phyloP scores from a whole-genome alignment of 2,113 vertebrate genomes.

The Uria aalge region DNA sequence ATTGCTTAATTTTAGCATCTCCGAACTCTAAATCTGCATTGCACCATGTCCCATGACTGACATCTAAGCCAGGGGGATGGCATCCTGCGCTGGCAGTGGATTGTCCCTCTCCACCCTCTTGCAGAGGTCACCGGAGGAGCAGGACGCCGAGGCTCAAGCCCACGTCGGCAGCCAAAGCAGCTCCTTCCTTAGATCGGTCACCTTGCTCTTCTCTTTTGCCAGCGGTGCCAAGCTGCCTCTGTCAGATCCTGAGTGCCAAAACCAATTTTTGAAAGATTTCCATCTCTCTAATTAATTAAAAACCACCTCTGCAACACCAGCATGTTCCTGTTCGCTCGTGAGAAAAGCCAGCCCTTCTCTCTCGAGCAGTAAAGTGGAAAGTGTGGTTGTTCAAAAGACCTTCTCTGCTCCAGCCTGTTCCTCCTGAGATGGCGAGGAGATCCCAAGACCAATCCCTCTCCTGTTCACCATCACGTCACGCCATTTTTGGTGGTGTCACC shows the following conservation, averaged over 20 bases:
- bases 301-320: background rate
- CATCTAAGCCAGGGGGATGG: background rate
- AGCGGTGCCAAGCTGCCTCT: background rate
- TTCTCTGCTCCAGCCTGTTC: background rate
- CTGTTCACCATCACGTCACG: rapidly evolving
- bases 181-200: background rate
- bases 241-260: background rate
- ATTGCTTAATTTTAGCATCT: background rate
- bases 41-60: background rate
- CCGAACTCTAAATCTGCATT: background rate
- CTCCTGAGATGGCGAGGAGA: background rate
- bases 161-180: background rate
- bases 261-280: background rate
- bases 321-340: rapidly evolving
- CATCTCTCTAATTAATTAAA: background rate
- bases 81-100: rapidly evolving
- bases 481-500: background rate
- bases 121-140: background rate
- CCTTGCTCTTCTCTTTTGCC: background rate
- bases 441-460: background rate
- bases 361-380: rapidly evolving
- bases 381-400: background rate
- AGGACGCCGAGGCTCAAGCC: background rate
- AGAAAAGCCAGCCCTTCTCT: background rate
- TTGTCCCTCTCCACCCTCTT: background rate